phyloP scores from a whole-genome alignment of 2,797 vertebrate genomes.

The Crax fasciolata region DNA sequence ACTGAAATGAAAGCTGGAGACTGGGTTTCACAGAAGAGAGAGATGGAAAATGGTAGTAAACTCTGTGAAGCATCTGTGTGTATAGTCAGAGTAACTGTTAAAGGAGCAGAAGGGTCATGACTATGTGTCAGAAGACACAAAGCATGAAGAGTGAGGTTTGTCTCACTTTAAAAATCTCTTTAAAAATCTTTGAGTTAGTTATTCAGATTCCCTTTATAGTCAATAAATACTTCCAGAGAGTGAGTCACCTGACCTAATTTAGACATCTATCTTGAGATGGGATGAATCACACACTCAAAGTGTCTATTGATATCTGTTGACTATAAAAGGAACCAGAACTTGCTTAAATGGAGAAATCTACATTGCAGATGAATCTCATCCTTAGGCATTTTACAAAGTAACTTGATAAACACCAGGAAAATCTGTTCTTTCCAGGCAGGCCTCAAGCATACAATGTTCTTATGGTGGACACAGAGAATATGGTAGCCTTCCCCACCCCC shows the following conservation, averaged over 20 bases:
- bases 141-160: neutral
- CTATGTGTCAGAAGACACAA: neutral
- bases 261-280: conserved; percentile 68
- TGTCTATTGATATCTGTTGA: conserved; percentile 76
- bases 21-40: neutral
- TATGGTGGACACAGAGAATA: neutral
- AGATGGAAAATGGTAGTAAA: neutral
- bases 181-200: conserved; percentile 37
- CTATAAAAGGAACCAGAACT: conserved; percentile 73
- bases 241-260: conserved; percentile 77
- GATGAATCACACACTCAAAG: conserved; percentile 71
- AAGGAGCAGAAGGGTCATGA: neutral
- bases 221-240: conserved; percentile 68
- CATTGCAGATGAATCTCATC: conserved; percentile 28
- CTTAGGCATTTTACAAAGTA: neutral
- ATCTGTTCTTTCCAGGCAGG: neutral
- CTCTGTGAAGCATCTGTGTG: neutral
- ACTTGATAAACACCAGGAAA: conserved; percentile 12
- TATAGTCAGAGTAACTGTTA: neutral
- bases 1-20: neutral
- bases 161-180: conserved; percentile 23
- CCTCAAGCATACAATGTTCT: neutral
- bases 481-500: fast-evolving
- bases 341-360: conserved; percentile 45
- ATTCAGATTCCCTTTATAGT: conserved; percentile 67